A percentile compares a stretch with the other conserved stretches of the same genome.
phyloP scores from a whole-genome alignment of 2,888 invertebrate species.

The Drosophila basisetae region DNA sequence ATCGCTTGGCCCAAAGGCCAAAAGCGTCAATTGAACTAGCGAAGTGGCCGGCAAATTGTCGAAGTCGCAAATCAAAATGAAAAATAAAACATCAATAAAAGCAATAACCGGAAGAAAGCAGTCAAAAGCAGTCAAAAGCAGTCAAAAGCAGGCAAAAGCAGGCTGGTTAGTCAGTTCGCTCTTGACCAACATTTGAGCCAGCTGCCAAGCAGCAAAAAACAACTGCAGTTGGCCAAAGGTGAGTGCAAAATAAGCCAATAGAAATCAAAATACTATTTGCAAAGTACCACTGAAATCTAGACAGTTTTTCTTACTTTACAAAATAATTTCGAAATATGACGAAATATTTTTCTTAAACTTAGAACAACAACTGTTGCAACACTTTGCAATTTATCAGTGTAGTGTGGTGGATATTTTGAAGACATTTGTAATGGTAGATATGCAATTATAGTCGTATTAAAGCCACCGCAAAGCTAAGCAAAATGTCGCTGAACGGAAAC shows the following conservation, averaged over 20 bases:
- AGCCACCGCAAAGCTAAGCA: conserved; percentile 36
- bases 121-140: conserved; percentile 9
- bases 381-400: neutral
- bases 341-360: neutral
- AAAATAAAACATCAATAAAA: neutral
- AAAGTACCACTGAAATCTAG: neutral
- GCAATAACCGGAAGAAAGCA: conserved; percentile 6
- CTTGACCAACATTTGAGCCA: conserved; percentile 63
- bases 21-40: conserved; percentile 42
- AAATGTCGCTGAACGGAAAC: conserved; percentile 46
- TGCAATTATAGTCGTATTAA: conserved; percentile 54
- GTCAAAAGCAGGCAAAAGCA: conserved; percentile 5
- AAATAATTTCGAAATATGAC: neutral
- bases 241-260: conserved; percentile 3
- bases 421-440: conserved; percentile 29
- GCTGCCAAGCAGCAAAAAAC: conserved; percentile 20
- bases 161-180: conserved; percentile 27
- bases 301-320: neutral
- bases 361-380: neutral
- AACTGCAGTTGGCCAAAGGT: conserved; percentile 29
- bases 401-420: neutral
- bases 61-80: conserved; percentile 45
- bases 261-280: neutral
- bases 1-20: conserved; percentile 51
- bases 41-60: conserved; percentile 37